Conservation (phyloP, 2,797 vertebrate genomes). For the Onychomys leucogaster region DNA sequence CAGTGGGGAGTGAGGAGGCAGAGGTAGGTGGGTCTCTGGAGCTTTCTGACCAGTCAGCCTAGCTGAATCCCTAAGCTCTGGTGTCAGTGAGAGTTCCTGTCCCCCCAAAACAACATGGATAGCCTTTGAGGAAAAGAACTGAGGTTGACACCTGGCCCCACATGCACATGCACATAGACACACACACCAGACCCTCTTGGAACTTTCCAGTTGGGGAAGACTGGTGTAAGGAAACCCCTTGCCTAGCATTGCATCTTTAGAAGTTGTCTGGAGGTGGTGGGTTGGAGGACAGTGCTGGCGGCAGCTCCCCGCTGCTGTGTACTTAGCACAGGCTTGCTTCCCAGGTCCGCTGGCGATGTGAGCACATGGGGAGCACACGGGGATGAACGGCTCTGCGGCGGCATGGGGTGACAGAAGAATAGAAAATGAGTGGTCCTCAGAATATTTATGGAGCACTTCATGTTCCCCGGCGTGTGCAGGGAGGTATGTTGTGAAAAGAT, state of each 20-base stretch:
- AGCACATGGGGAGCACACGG: not conserved
- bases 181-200: not conserved
- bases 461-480: constrained; percentile 3
- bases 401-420: constrained; percentile 51
- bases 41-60: not conserved
- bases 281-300: not conserved
- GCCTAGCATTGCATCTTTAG: constrained; percentile 66
- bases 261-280: constrained; percentile 3
- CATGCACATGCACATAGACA: not conserved
- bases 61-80: not conserved
- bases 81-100: not conserved
- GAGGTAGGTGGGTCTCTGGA: not conserved
- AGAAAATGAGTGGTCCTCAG: constrained; percentile 62
- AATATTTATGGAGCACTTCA: constrained; percentile 77
- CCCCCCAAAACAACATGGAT: not conserved
- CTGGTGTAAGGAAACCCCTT: not conserved
- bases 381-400: not conserved
- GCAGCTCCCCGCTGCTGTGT: not conserved
- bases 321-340: not conserved
- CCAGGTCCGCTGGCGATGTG: constrained; percentile 1
- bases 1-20: not conserved
- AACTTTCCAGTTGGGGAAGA: constrained; percentile 27
- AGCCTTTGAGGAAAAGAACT: not conserved
- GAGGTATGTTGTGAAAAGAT: constrained; percentile 69
- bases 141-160: not conserved